phyloP scores from a whole-genome alignment of 2,888 invertebrate species.

The Eubasilissa splendida region DNA sequence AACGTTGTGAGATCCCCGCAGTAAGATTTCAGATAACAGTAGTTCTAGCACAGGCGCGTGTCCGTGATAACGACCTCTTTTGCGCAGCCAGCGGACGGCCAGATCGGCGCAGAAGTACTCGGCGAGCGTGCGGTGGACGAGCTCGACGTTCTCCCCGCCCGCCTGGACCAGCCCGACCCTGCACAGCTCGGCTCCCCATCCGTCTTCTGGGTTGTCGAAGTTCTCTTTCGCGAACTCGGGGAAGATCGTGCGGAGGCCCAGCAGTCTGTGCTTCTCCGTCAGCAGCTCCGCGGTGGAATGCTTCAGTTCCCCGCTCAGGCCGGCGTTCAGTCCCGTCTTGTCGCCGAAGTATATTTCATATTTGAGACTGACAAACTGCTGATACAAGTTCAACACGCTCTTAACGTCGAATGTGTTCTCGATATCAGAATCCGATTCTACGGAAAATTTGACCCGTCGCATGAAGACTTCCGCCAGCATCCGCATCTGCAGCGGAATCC shows the following conservation, averaged over 20 bases:
- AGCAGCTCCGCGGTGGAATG: accelerated
- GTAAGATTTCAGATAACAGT: not conserved
- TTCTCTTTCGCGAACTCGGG: not conserved
- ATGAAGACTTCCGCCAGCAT: not conserved
- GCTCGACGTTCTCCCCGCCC: no score
- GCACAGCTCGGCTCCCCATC: not conserved
- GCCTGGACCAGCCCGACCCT: not conserved
- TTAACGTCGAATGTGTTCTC: not conserved
- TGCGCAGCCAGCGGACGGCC: not conserved
- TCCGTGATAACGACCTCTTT: not conserved
- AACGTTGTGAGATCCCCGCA: not conserved
- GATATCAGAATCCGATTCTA: not conserved
- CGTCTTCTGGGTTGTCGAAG: not conserved
- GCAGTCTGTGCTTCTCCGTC: not conserved
- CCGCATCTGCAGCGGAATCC: not conserved
- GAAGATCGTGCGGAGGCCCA: not conserved
- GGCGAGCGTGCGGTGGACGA: no score
- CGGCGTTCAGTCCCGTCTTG: not conserved
- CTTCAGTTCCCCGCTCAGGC: not conserved
- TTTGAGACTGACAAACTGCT: not conserved
- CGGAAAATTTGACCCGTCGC: not conserved
- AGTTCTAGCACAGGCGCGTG: not conserved
- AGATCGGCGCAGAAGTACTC: no score
- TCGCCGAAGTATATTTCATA: not conserved
- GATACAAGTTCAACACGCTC: not conserved